Conservation (phyloP, 1,140 invertebrate genomes). For the Cyclargus thomasi region DNA sequence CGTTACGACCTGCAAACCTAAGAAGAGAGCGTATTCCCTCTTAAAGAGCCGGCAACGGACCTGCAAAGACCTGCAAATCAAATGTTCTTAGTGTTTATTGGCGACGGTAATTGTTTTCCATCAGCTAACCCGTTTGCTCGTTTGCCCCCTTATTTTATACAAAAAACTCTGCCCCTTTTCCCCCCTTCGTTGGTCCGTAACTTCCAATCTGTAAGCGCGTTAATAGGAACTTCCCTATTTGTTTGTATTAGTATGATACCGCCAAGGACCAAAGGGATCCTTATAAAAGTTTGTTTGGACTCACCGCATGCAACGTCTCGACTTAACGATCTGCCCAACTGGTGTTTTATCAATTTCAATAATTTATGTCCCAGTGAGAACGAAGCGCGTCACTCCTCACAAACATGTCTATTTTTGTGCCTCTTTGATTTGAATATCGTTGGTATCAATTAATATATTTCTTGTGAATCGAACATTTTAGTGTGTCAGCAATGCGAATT, state of each 20-base stretch:
- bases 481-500: background rate
- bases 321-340: slow-evolving; percentile 68
- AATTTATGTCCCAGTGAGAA: slow-evolving; percentile 64
- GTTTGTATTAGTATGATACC: background rate
- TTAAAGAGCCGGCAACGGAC: too few species aligned
- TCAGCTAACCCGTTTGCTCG: too few species aligned
- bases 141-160: too few species aligned
- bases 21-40: too few species aligned
- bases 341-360: slow-evolving; percentile 73
- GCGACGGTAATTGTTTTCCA: too few species aligned
- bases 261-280: background rate
- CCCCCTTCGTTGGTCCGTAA: too few species aligned
- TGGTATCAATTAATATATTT: background rate
- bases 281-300: slow-evolving; percentile 52
- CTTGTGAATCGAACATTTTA: background rate
- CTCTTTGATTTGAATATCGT: background rate
- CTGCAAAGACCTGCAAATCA: too few species aligned
- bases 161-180: too few species aligned
- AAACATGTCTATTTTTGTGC: slow-evolving; percentile 38
- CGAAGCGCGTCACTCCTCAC: slow-evolving; percentile 57
- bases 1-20: too few species aligned
- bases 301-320: slow-evolving; percentile 60
- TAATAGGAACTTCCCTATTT: background rate
- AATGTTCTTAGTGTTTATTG: too few species aligned
- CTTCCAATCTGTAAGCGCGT: too few species aligned